Conservation (phyloP, 2,888 invertebrate genomes). For the Hoplodrina blanda region DNA sequence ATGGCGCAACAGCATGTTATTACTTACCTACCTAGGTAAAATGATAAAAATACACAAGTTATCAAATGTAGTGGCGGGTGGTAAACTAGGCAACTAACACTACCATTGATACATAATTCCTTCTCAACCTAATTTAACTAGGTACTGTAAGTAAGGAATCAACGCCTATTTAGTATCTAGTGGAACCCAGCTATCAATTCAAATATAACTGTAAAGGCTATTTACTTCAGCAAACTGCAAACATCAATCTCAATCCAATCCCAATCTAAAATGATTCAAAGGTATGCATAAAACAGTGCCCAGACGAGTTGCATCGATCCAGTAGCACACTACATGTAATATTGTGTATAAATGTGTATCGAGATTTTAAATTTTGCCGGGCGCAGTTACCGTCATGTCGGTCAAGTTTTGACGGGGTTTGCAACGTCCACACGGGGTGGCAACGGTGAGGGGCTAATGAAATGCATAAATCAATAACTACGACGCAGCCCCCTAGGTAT, state of each 20-base stretch:
- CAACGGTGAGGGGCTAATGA: slow-evolving; percentile 12
- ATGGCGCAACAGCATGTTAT: slow-evolving; percentile 12
- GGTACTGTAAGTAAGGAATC: neutral
- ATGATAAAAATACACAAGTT: neutral
- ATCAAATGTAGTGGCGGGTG: neutral
- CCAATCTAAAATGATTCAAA: slow-evolving; percentile 4
- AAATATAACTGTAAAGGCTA: neutral
- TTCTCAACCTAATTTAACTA: neutral
- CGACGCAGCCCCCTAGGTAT: slow-evolving; percentile 41
- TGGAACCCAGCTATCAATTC: neutral
- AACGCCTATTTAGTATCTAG: neutral
- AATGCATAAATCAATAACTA: slow-evolving; percentile 44
- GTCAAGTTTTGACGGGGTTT: slow-evolving; percentile 20
- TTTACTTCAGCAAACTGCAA: slow-evolving; percentile 19
- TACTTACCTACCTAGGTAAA: neutral
- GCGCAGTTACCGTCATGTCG: slow-evolving; percentile 11
- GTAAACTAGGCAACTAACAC: neutral
- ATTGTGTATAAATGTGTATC: slow-evolving; percentile 12
- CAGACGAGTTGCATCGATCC: slow-evolving; percentile 20
- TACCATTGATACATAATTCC: neutral
- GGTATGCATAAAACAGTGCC: neutral
- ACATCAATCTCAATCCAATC: slow-evolving; percentile 5
- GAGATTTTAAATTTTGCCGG: slow-evolving; percentile 3
- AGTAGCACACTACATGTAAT: neutral
- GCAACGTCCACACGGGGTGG: neutral